Percentiles rank a stretch among this genome's conserved stretches.
These are phyloP conservation scores for Arothron firmamentum DNA, from an alignment of 2,113 vertebrate genomes.

Conservation along the genomic window DNA sequence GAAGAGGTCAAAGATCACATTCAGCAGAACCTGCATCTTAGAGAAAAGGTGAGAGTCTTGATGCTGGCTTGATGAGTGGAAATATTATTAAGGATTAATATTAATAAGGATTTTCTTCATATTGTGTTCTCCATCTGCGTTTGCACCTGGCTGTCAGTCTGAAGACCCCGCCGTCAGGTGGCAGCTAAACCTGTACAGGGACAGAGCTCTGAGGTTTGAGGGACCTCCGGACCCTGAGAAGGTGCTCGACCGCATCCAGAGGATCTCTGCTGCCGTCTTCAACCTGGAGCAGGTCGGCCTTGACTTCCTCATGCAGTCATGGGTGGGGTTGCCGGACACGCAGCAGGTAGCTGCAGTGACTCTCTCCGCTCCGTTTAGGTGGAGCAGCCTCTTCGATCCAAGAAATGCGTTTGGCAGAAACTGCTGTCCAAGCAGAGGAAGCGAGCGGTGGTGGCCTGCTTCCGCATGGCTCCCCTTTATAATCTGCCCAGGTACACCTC, in stretches of 20 bases:
- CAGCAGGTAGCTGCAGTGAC: background rate
- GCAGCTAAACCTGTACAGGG: constrained; percentile 96
- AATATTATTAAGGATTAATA: no score
- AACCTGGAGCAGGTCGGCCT: constrained; percentile 84
- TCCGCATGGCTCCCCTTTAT: constrained; percentile 97
- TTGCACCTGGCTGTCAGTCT: constrained; percentile 71
- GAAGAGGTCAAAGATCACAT: constrained; percentile 96
- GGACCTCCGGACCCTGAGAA: constrained; percentile 83
- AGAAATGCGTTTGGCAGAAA: constrained; percentile 98
- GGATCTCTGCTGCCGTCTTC: constrained; percentile 94
- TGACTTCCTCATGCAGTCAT: background rate
- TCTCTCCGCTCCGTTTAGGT: constrained; percentile 73
- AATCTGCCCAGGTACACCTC: constrained; percentile 89
- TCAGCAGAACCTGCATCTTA: constrained; percentile 88
- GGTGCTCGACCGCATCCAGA: constrained; percentile 90
- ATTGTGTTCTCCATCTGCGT: background rate
- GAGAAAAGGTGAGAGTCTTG: constrained; percentile 83
- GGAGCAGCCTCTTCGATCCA: constrained; percentile 94
- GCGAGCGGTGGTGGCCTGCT: constrained; percentile 95
- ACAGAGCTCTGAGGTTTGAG: constrained; percentile 82
- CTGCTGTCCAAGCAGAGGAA: constrained; percentile 96
- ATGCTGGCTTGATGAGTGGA: background rate
- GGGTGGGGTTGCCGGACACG: background rate
- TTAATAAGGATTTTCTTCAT: background rate
- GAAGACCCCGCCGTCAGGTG: constrained; percentile 96